Percentiles rank a stretch among this genome's conserved stretches.
phyloP scores from a whole-genome alignment of 1,140 invertebrate species.

The Drosophila lini region DNA sequence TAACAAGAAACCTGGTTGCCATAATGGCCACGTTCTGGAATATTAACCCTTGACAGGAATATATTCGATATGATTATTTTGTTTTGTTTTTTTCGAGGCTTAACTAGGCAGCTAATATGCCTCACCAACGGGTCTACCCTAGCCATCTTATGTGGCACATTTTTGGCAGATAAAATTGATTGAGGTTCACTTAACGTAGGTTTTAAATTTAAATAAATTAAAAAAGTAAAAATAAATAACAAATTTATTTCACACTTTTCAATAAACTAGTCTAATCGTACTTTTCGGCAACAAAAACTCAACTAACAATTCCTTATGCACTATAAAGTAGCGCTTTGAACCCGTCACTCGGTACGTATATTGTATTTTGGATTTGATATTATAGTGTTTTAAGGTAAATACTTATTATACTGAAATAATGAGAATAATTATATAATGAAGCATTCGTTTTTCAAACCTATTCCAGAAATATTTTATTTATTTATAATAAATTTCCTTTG shows the following conservation, averaged over 20 bases:
- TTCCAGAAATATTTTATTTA: background rate
- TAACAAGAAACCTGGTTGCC: conserved; percentile 23
- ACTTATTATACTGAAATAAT: background rate
- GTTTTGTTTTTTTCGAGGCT: background rate
- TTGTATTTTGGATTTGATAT: background rate
- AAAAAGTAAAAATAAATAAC: background rate
- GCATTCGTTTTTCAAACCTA: no score
- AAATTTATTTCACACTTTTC: background rate
- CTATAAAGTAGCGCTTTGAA: background rate
- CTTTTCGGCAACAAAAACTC: background rate
- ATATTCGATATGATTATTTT: conserved; percentile 8
- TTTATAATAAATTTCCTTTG: background rate
- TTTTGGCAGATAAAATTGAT: conserved; percentile 23
- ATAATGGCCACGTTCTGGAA: conserved; percentile 41
- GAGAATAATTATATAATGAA: no score
- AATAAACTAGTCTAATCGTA: background rate
- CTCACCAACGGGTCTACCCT: background rate
- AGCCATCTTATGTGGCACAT: background rate
- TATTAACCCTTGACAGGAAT: conserved; percentile 59
- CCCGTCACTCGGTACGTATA: background rate
- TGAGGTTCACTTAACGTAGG: background rate
- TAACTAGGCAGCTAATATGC: conserved; percentile 10
- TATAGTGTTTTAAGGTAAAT: no score
- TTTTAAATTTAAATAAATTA: background rate
- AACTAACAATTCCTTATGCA: background rate